Percentiles rank a stretch among this genome's conserved stretches.
phyloP scores from a whole-genome alignment of 2,888 invertebrate genomes.

The Empis livida region DNA sequence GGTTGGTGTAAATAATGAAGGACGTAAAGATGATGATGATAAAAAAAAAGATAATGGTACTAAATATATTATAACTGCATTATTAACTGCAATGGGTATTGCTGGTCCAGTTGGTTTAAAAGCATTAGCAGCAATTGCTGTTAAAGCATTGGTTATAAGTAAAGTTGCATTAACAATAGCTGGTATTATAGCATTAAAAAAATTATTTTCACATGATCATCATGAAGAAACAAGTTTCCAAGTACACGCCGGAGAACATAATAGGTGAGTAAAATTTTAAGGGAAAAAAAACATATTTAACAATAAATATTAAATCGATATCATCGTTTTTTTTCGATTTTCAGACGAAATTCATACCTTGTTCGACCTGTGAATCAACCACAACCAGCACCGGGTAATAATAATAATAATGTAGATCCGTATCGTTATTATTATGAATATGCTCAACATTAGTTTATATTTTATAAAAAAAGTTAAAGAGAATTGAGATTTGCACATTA shows the following conservation, averaged over 20 bases:
- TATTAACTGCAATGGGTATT: slow-evolving; percentile 51
- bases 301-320: background rate
- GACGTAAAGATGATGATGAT: slow-evolving; percentile 21
- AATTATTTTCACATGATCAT: slow-evolving; percentile 54
- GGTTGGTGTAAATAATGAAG: slow-evolving; percentile 12
- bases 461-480: too few species aligned
- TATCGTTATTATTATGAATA: slow-evolving; percentile 46
- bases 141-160: slow-evolving; percentile 57
- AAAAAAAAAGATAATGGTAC: slow-evolving; percentile 38
- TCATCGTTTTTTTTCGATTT: background rate
- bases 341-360: slow-evolving; percentile 47
- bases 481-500: background rate
- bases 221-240: slow-evolving; percentile 52
- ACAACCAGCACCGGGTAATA: slow-evolving; percentile 19
- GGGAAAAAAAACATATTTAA: too few species aligned
- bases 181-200: slow-evolving; percentile 57
- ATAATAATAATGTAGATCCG: slow-evolving; percentile 41
- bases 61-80: slow-evolving; percentile 45
- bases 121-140: slow-evolving; percentile 55
- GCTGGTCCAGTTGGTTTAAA: slow-evolving; percentile 57
- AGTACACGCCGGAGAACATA: slow-evolving; percentile 52
- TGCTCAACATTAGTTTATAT: slow-evolving; percentile 9
- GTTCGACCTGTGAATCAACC: slow-evolving; percentile 43
- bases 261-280: slow-evolving; percentile 35
- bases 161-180: slow-evolving; percentile 61